Evolutionary conservation across 2,888 invertebrate genomes (phyloP).

Genomic region (Mantis religiosa): DNA sequence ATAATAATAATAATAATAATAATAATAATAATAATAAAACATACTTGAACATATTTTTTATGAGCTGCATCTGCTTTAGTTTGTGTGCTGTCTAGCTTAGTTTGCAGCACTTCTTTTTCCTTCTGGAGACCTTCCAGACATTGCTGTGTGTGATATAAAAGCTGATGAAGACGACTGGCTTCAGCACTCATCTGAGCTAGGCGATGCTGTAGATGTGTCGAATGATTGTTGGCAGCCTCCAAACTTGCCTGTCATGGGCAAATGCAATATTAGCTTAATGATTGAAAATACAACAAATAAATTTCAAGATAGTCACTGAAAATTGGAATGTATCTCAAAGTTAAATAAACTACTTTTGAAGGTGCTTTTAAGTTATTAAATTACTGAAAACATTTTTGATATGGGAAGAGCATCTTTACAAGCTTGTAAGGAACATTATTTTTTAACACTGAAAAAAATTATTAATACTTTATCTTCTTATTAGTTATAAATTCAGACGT

Average conservation of each 20-base stretch:
- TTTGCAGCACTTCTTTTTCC: conserved; percentile 36
- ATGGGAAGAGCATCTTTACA: no score
- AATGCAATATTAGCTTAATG: background rate
- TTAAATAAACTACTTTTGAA: no score
- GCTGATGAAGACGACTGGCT: conserved; percentile 49
- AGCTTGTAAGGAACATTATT: no score
- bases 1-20: background rate
- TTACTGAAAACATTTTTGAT: no score
- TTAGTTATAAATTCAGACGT: no score
- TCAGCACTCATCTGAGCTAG: conserved; percentile 47
- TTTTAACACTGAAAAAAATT: no score
- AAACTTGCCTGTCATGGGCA: conserved; percentile 41
- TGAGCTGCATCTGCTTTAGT: conserved; percentile 5
- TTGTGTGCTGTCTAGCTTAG: conserved; percentile 16
- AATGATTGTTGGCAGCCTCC: conserved; percentile 50
- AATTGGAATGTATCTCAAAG: no score
- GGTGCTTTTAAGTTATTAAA: no score
- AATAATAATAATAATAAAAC: background rate
- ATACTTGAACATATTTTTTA: conserved; percentile 7
- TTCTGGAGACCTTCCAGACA: conserved; percentile 46
- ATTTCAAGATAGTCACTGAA: no score
- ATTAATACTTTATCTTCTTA: no score
- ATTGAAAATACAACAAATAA: no score
- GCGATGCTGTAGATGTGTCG: conserved; percentile 50
- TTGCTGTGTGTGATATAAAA: conserved; percentile 49